Percentiles rank a stretch among this genome's conserved stretches.
These are phyloP conservation scores for Cynopterus sphinx DNA, from an alignment of 2,797 vertebrate species.

Conservation along the genomic window DNA sequence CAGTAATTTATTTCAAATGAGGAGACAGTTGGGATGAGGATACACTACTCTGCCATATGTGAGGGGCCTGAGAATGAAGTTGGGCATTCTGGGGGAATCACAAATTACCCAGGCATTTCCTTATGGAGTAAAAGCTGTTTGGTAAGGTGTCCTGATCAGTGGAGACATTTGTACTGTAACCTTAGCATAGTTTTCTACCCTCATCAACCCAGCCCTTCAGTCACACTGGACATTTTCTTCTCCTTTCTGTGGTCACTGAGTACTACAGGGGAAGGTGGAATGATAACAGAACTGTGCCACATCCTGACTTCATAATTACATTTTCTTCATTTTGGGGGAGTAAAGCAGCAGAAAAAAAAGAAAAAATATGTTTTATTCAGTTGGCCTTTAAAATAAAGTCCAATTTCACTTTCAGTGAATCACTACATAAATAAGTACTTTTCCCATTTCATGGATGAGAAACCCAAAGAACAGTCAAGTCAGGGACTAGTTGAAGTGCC, in stretches of 20 bases:
- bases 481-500: not conserved
- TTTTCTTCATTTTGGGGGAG: not conserved
- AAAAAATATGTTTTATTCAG: not conserved
- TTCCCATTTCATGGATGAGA: not conserved
- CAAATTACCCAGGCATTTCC: not conserved
- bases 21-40: not conserved
- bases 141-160: not conserved
- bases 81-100: not conserved
- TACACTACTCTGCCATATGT: not conserved
- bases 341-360: not conserved
- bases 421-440: not conserved
- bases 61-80: not conserved
- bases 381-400: not conserved
- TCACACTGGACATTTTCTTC: not conserved
- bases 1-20: not conserved
- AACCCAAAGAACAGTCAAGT: not conserved
- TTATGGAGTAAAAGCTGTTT: not conserved
- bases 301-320: not conserved
- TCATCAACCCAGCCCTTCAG: not conserved
- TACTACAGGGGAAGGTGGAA: not conserved
- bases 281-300: not conserved
- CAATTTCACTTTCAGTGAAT: not conserved
- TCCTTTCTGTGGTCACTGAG: not conserved
- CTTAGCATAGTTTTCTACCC: not conserved
- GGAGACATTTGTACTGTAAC: not conserved